Base-by-base conservation (phyloP, 1,140 invertebrate genomes). In the Latrodectus geometricus region DNA sequence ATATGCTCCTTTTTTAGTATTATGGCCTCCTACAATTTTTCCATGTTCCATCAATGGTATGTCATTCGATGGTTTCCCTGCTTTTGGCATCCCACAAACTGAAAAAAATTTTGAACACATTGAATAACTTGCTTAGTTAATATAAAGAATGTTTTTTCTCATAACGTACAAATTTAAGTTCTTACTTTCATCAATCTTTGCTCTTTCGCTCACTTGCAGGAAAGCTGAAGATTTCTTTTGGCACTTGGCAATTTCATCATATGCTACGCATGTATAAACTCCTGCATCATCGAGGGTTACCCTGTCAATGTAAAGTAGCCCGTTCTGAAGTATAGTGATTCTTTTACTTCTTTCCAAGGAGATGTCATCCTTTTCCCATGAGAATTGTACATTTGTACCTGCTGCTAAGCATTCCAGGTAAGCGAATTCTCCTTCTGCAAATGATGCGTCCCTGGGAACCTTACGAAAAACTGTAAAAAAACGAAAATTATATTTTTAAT, bases 21-120 rank as follows among this genome's bases (percentile, higher is more conserved):
- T 88, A 20, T 77, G 80, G 14, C 89, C 89, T 15, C 89, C 89
- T 14, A 90, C 88, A 75, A 89, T 90, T 83, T 89, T 90, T 2
- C 88, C 88, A 35, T 86, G 66, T 12, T 68, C n/a, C 35, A 88
- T 61, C 50, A 73, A 23, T 7, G 76, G 83, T 70, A 88, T 88
- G n/a, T 77, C 73, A 8, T 76, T 88, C 0, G 56, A 70, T 12
- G 84, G 80, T 17, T 76, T 80, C 21, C 84, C 88, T 14, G 77
- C 70, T 68, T 74, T 88, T 21, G 88, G 89, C 56, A 70, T 85
- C 50, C 89, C 89, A 76, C 89, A 89, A 79, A 89, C 83, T 88
- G 52, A n/a, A 54, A 49, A 35, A 9, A 12, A 68, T 21, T 54
- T 35, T 48, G 5, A 66, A 78, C 7, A 66, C 77, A 68, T 74